Percentiles rank a stretch among this genome's conserved stretches.
phyloP scores from a whole-genome alignment of 2,888 invertebrate genomes.

The Catocala sponsa region DNA sequence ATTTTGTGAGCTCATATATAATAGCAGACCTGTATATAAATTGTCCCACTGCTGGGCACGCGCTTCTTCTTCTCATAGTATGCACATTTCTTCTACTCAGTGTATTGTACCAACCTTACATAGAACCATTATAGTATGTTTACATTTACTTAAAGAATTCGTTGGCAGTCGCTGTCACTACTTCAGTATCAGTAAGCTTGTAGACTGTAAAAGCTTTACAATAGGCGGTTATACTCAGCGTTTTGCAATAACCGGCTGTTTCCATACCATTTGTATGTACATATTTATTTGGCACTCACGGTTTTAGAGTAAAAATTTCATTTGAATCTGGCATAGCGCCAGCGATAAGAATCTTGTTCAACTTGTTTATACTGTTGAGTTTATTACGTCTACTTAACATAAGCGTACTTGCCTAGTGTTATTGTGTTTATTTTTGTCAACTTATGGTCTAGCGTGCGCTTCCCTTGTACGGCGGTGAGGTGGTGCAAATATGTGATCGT shows the following conservation, averaged over 20 bases:
- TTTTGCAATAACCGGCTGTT: slow-evolving; percentile 15
- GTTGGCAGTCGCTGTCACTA: neutral
- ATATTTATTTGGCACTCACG: slow-evolving; percentile 45
- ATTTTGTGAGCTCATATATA: too few species aligned
- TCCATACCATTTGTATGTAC: slow-evolving; percentile 38
- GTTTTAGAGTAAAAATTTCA: slow-evolving; percentile 55
- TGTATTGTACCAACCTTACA: too few species aligned
- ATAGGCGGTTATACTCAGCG: slow-evolving; percentile 12
- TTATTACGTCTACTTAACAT: slow-evolving; percentile 56
- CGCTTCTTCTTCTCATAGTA: too few species aligned
- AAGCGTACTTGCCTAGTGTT: slow-evolving; percentile 49
- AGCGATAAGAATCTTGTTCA: slow-evolving; percentile 55
- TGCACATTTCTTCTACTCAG: too few species aligned
- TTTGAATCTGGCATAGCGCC: slow-evolving; percentile 61
- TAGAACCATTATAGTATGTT: too few species aligned
- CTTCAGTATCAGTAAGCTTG: neutral
- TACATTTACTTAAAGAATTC: too few species aligned
- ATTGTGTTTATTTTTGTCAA: slow-evolving; percentile 42
- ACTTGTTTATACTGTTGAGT: slow-evolving; percentile 56
- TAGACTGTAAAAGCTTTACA: slow-evolving; percentile 11
- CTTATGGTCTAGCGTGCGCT: slow-evolving; percentile 30
- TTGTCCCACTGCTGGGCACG: too few species aligned
- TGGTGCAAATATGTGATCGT: slow-evolving; percentile 17
- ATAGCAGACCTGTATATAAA: too few species aligned
- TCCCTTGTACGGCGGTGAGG: slow-evolving; percentile 9